Percentiles rank a stretch among this genome's conserved stretches.
Evolutionary conservation across 2,797 vertebrate genomes (phyloP).

Genomic region (Galago senegalensis): DNA sequence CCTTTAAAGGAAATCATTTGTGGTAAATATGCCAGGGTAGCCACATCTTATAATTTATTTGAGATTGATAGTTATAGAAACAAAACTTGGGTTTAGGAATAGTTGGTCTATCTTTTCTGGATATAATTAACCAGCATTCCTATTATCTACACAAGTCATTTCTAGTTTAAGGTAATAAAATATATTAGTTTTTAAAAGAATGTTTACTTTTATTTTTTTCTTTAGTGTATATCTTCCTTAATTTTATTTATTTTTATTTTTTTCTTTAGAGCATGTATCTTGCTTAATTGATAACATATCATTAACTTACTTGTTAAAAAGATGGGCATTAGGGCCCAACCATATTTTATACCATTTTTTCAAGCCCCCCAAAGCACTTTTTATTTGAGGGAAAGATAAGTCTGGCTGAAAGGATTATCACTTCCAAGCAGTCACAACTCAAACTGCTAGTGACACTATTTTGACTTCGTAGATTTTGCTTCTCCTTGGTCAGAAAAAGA

Average conservation of each 20-base stretch:
- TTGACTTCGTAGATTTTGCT: neutral
- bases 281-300: neutral
- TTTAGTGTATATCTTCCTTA: neutral
- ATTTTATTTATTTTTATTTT: neutral
- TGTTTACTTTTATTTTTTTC: neutral
- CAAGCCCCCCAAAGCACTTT: slow-evolving; percentile 67
- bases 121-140: slow-evolving; percentile 13
- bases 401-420: slow-evolving; percentile 5
- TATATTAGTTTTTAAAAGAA: neutral
- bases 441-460: slow-evolving; percentile 43
- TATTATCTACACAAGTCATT: neutral
- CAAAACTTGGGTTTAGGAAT: neutral
- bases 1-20: neutral
- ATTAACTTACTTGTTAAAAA: slow-evolving; percentile 18
- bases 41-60: neutral
- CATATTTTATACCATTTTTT: neutral
- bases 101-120: neutral
- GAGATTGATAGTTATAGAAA: slow-evolving; percentile 31
- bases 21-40: neutral
- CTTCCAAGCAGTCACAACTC: slow-evolving; percentile 3
- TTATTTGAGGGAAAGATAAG: slow-evolving; percentile 76
- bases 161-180: slow-evolving; percentile 6
- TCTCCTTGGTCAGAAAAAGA: slow-evolving; percentile 56
- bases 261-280: neutral
- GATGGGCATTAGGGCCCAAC: neutral